Conservation (phyloP, 2,113 vertebrate genomes). For the Blennius ocellaris region DNA sequence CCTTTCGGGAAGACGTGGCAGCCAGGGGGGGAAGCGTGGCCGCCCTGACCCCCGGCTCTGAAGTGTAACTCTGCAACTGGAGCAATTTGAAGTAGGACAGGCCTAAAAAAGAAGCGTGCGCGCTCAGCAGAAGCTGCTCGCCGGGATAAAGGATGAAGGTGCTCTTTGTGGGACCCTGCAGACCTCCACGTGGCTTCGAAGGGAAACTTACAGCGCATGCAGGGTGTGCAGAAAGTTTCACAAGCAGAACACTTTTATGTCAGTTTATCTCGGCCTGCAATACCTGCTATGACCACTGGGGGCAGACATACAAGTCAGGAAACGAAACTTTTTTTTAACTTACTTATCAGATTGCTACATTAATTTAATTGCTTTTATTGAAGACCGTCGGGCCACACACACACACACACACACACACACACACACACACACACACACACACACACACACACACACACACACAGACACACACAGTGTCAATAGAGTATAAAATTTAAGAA, state of each 20-base stretch:
- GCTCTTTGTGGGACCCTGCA: background rate
- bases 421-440: too few species aligned
- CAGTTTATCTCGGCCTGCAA: background rate
- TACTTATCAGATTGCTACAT: too few species aligned
- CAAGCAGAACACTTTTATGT: too few species aligned
- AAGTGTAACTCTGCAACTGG: slow-evolving; percentile 24
- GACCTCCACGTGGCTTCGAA: background rate
- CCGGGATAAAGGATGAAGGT: slow-evolving; percentile 7
- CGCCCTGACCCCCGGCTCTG: slow-evolving; percentile 19
- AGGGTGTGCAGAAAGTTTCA: too few species aligned
- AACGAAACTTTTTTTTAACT: too few species aligned
- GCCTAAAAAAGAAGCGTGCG: slow-evolving; percentile 5
- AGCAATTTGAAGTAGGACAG: slow-evolving; percentile 44
- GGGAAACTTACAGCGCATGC: too few species aligned
- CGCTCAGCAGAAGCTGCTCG: slow-evolving; percentile 20
- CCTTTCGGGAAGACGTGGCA: background rate
- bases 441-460: too few species aligned
- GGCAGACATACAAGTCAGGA: background rate
- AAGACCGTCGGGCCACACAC: too few species aligned
- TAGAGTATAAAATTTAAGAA: too few species aligned
- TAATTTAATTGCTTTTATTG: too few species aligned
- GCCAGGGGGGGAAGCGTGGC: background rate
- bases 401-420: too few species aligned
- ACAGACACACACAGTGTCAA: too few species aligned
- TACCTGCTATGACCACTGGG: background rate